These are phyloP conservation scores for Actenoides lindsayi DNA, from an alignment of 2,113 vertebrate species.

Conservation along the genomic window DNA sequence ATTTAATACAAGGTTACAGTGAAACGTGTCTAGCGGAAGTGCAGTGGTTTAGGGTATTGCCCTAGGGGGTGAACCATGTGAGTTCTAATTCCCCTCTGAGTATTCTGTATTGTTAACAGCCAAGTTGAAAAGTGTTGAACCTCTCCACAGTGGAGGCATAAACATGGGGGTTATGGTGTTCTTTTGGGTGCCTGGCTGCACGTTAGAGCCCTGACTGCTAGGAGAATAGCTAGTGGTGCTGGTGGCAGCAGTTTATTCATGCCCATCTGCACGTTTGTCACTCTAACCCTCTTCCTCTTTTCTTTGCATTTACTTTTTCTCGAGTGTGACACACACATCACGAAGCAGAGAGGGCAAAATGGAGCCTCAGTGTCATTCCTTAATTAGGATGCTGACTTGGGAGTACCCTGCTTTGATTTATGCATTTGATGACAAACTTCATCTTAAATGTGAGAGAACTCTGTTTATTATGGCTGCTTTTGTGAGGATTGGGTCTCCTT, in stretches of 20 bases:
- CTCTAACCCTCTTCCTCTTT: neutral
- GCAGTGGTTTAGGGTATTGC: neutral
- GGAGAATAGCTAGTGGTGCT: neutral
- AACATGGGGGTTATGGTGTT: neutral
- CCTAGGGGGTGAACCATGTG: neutral
- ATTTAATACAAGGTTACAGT: neutral
- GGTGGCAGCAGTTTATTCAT: neutral
- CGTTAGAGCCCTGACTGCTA: neutral
- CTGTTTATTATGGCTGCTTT: neutral
- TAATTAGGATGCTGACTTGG: neutral
- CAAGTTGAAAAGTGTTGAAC: neutral
- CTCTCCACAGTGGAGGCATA: neutral
- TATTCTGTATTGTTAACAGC: neutral
- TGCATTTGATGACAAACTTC: neutral
- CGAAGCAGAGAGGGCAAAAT: neutral
- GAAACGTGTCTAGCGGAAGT: neutral
- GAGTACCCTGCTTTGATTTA: neutral
- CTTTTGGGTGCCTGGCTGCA: neutral
- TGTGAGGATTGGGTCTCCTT: neutral
- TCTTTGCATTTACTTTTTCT: neutral
- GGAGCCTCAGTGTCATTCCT: neutral
- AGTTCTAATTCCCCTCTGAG: neutral
- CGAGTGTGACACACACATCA: neutral
- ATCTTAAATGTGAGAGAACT: neutral
- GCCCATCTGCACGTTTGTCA: neutral